Evolutionary conservation across 2,888 invertebrate species (phyloP).

Genomic region (Leptinotarsa rubiginosa): DNA sequence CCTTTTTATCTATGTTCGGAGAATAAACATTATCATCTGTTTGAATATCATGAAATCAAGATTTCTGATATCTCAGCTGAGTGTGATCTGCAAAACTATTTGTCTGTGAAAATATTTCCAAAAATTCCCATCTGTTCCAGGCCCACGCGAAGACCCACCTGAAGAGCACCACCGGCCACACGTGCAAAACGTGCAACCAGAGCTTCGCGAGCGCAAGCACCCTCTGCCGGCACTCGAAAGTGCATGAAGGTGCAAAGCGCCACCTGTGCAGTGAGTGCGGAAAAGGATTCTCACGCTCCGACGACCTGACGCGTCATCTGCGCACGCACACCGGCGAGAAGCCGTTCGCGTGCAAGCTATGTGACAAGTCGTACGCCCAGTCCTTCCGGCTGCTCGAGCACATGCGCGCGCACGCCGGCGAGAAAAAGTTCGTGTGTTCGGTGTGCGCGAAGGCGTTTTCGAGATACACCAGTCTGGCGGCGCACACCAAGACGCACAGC

Average conservation of each 20-base stretch:
- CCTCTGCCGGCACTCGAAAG: conserved; percentile 62
- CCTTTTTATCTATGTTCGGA: too few species aligned
- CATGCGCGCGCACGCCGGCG: conserved; percentile 63
- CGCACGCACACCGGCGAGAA: conserved; percentile 65
- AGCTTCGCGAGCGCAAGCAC: conserved; percentile 65
- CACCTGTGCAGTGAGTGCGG: conserved; percentile 65
- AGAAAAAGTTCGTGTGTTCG: conserved; percentile 63
- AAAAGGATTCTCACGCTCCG: conserved; percentile 63
- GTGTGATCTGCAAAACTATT: neutral
- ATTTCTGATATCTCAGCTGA: too few species aligned
- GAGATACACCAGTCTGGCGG: conserved; percentile 61
- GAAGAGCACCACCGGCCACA: conserved; percentile 52
- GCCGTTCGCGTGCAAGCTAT: conserved; percentile 64
- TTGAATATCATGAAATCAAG: too few species aligned
- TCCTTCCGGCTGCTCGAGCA: conserved; percentile 63
- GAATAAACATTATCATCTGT: too few species aligned
- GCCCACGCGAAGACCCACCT: conserved; percentile 55
- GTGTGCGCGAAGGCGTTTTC: conserved; percentile 65
- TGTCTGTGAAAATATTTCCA: neutral
- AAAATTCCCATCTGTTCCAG: conserved; percentile 23
- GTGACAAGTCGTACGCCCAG: conserved; percentile 61
- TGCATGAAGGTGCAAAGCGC: conserved; percentile 61
- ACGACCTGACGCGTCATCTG: conserved; percentile 63
- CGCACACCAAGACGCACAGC: conserved; percentile 64
- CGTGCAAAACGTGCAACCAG: conserved; percentile 64